Conservation (phyloP, 2,113 vertebrate genomes). For the Ariopsis seemanni region DNA sequence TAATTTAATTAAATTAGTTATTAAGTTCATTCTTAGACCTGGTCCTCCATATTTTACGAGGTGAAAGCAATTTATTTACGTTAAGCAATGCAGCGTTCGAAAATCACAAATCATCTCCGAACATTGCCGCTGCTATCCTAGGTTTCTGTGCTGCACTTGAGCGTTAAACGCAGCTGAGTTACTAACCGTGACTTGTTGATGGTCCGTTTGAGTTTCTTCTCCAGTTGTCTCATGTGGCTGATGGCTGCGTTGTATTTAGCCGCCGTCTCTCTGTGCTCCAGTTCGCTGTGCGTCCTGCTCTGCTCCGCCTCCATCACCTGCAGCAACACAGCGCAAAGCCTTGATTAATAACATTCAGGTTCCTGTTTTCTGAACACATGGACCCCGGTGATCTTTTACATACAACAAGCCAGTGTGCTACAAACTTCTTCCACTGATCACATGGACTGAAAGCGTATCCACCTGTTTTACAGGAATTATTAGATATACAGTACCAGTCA, state of each 20-base stretch:
- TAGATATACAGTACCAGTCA: neutral
- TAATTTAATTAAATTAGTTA: neutral
- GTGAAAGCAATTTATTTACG: neutral
- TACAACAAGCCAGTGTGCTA: neutral
- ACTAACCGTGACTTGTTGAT: conserved; percentile 85
- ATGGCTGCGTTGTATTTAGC: conserved; percentile 89
- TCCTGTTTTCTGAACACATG: neutral
- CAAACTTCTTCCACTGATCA: neutral
- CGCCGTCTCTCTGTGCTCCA: conserved; percentile 91
- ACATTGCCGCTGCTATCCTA: too few species aligned
- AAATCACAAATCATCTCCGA: too few species aligned
- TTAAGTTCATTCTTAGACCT: neutral
- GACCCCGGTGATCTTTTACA: neutral
- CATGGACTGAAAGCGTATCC: neutral
- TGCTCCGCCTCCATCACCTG: conserved; percentile 98
- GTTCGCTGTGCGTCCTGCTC: conserved; percentile 88
- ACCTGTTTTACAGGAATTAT: neutral
- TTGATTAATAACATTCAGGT: neutral
- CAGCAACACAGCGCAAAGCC: neutral
- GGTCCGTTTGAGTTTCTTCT: conserved; percentile 94
- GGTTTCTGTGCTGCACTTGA: neutral
- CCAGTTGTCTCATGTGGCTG: conserved; percentile 91
- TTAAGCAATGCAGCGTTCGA: neutral
- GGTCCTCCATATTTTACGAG: neutral
- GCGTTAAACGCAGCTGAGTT: neutral